phyloP scores from a whole-genome alignment of 2,797 vertebrate genomes.

The Xiphorhynchus erythropygius region DNA sequence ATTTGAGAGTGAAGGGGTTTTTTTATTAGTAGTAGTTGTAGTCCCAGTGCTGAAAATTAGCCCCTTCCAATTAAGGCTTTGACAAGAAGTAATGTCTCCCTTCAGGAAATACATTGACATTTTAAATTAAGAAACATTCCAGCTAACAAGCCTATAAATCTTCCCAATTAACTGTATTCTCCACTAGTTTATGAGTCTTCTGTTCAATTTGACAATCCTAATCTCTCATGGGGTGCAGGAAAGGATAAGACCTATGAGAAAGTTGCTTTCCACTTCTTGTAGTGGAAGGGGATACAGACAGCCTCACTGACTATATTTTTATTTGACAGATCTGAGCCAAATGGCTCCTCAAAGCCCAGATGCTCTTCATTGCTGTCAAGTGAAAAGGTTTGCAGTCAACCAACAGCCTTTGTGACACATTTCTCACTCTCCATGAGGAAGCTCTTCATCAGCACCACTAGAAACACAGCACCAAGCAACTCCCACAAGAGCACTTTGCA shows the following conservation, averaged over 20 bases:
- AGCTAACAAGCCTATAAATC: constrained; percentile 71
- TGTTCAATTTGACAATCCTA: constrained; percentile 62
- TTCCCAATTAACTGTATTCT: constrained; percentile 72
- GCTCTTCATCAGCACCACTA: background rate
- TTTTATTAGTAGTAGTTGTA: background rate
- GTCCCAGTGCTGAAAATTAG: constrained; percentile 23
- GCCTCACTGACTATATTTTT: background rate
- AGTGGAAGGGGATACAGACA: background rate
- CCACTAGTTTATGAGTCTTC: constrained; percentile 60
- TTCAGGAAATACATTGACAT: constrained; percentile 64
- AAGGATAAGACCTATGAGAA: constrained; percentile 1
- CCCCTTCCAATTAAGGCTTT: constrained; percentile 36
- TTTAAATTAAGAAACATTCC: constrained; percentile 72
- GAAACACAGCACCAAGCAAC: background rate
- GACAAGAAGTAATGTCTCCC: constrained; percentile 47
- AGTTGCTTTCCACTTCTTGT: background rate
- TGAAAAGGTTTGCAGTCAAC: background rate
- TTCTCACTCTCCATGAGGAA: background rate
- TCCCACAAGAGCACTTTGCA: background rate
- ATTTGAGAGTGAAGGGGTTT: background rate
- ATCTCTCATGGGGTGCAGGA: constrained; percentile 21
- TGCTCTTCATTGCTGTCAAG: background rate
- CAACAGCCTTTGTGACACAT: background rate
- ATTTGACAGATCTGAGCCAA: constrained; percentile 38
- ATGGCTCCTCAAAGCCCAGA: background rate